Conservation (phyloP, 1,140 invertebrate species). For the Whitmania pigra region DNA sequence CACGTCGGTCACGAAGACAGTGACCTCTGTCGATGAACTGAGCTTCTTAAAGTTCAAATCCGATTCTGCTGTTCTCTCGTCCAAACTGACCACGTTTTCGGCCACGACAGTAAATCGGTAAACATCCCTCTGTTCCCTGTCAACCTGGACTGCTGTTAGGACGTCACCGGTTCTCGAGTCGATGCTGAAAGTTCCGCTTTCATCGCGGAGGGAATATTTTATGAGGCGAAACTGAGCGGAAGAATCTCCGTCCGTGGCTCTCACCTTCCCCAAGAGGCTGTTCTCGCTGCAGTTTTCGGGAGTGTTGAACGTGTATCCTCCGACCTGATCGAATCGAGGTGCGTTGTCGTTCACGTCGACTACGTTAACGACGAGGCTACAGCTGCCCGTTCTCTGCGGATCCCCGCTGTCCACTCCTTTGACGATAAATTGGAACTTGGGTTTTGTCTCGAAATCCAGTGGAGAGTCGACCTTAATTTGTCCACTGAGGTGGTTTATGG, state of each 20-base stretch:
- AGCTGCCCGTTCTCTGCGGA: conserved; percentile 26
- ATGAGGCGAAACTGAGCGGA: background rate
- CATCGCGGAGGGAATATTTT: background rate
- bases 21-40: conserved; percentile 10
- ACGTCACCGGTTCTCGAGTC: conserved; percentile 6
- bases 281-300: background rate
- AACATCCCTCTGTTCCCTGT: conserved; percentile 8
- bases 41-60: background rate
- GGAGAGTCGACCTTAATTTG: conserved; percentile 13
- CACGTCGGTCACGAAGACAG: conserved; percentile 18
- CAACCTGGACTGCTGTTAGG: background rate
- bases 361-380: conserved; percentile 60
- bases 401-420: conserved; percentile 49
- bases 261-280: background rate
- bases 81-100: background rate
- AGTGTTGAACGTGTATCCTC: background rate
- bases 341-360: conserved; percentile 87
- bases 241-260: conserved; percentile 7
- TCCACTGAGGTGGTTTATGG: background rate
- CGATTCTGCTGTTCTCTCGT: background rate
- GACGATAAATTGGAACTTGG: conserved; percentile 64
- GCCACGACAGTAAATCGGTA: conserved; percentile 16
- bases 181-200: background rate
- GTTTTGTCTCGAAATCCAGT: conserved; percentile 8
- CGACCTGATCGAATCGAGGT: conserved; percentile 66